Evolutionary conservation across 92 coral and sea anemone species (phyloP), one percentile per base, ranked within the genome.

Genomic region (Nematostella vectensis): DNA sequence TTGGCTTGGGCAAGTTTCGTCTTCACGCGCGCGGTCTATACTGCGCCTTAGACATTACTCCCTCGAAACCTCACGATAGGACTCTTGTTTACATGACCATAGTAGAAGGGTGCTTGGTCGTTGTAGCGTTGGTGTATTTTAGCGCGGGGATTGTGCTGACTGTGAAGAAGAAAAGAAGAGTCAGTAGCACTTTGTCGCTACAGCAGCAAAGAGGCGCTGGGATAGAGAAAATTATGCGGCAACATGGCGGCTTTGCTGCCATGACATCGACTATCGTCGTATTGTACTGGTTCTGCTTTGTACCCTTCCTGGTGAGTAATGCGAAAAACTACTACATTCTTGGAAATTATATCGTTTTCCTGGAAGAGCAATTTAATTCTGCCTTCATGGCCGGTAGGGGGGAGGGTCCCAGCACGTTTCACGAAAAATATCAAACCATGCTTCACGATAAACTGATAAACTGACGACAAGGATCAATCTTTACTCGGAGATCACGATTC

Each of bases 301-400:
- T 74, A 0, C 96, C 96, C 12, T 89, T 79, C 77, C 54, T 89
- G 83, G 96, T 89, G 31, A 89, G 96, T 82, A n/a, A n/a, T n/a
- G n/a, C n/a, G n/a, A n/a, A n/a, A n/a, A 25, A 12, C 11, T 53
- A 23, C 13, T 11, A 22, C 6, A 6, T 49, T 4, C 11, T n/a
- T n/a, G n/a, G n/a, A n/a, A n/a, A n/a, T n/a, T n/a, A n/a, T n/a
- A n/a, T n/a, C n/a, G n/a, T n/a, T n/a, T n/a, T n/a, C n/a, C n/a
- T n/a, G n/a, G n/a, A n/a, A n/a, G n/a, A n/a, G n/a, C n/a, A n/a
- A n/a, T n/a, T n/a, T n/a, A n/a, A n/a, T n/a, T n/a, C n/a, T n/a
- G n/a, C n/a, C n/a, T n/a, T n/a, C n/a, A n/a, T n/a, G n/a, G n/a
- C n/a, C n/a, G n/a, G n/a, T n/a, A n/a, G n/a, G n/a, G n/a, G n/a